Conservation (phyloP, 2,113 vertebrate genomes). For the Heloderma charlesbogerti region DNA sequence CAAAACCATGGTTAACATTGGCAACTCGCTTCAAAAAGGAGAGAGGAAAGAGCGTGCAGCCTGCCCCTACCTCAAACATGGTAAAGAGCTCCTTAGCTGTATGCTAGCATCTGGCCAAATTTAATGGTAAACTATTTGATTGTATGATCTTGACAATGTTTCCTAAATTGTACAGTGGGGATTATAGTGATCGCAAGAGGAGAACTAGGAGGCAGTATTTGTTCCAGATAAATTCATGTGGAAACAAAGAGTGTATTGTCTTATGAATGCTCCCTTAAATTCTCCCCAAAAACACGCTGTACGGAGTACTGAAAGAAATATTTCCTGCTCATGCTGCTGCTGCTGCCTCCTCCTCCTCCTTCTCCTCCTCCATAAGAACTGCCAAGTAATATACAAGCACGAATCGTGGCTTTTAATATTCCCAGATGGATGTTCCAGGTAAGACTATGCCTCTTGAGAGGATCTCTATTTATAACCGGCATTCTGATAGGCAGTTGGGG, state of each 20-base stretch:
- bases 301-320: rapidly evolving
- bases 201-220: neutral
- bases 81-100: neutral
- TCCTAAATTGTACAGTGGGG: no score
- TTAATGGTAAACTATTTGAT: neutral
- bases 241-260: neutral
- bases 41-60: neutral
- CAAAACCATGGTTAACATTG: neutral
- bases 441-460: constrained; percentile 56
- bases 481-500: constrained; percentile 27
- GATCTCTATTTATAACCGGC: constrained; percentile 67
- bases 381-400: neutral
- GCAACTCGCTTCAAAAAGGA: neutral
- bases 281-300: rapidly evolving
- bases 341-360: neutral
- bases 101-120: neutral
- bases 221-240: neutral
- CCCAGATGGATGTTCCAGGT: constrained; percentile 49
- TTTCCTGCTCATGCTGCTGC: neutral
- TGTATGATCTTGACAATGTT: neutral
- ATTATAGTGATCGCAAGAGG: neutral
- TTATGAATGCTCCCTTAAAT: neutral
- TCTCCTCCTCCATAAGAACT: rapidly evolving
- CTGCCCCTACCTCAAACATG: no score
- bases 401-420: constrained; percentile 7